Percentiles rank a stretch among this genome's conserved stretches.
phyloP scores from a whole-genome alignment of 2,113 vertebrate genomes.

The Narcine bancroftii region DNA sequence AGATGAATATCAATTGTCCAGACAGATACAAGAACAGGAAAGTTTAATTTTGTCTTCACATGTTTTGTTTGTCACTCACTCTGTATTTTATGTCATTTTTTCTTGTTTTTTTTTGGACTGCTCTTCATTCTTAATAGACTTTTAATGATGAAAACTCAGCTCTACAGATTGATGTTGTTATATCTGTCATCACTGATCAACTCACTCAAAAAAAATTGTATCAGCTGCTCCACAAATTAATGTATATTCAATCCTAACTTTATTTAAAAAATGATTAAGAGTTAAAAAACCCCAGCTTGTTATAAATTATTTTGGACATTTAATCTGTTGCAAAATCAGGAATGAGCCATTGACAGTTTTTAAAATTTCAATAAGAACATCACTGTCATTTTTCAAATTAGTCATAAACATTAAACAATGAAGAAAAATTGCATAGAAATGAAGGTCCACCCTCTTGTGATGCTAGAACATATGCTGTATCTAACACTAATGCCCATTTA shows the following conservation, averaged over 20 bases:
- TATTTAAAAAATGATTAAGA: conserved; percentile 31
- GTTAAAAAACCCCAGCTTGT: background rate
- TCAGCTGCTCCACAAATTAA: background rate
- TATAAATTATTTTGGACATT: background rate
- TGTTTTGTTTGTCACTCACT: background rate
- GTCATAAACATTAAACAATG: background rate
- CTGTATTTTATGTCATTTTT: background rate
- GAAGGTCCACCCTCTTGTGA: too few relatives aligned
- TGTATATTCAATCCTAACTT: background rate
- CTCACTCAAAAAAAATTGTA: background rate
- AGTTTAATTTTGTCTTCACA: too few relatives aligned
- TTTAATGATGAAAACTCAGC: background rate
- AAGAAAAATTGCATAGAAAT: background rate
- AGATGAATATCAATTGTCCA: too few relatives aligned
- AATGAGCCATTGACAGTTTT: background rate
- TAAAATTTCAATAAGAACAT: conserved; percentile 4
- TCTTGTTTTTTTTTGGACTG: background rate
- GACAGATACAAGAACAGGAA: background rate
- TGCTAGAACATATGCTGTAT: too few relatives aligned
- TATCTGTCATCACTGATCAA: background rate
- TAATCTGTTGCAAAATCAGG: background rate
- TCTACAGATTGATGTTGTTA: background rate
- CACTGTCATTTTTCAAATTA: conserved; percentile 7
- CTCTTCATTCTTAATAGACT: conserved; percentile 1
- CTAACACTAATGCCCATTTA: too few relatives aligned